Conservation (phyloP, 2,888 invertebrate genomes). For the Marronus borbonicus region DNA sequence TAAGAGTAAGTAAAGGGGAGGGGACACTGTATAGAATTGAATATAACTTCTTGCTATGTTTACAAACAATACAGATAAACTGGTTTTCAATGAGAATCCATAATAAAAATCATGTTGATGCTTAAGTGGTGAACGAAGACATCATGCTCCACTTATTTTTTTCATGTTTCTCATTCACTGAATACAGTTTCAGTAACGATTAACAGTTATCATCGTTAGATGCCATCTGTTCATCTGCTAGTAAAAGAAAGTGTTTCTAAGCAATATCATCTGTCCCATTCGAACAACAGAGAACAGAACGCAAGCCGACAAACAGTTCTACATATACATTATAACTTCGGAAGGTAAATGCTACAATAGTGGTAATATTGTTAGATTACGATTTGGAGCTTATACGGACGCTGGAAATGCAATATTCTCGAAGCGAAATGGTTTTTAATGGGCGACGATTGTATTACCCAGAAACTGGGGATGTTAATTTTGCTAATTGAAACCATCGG, state of each 20-base stretch:
- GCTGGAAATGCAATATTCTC: too few relatives aligned
- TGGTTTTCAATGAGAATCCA: too few relatives aligned
- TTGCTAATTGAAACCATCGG: background rate
- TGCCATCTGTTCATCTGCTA: background rate
- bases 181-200: background rate
- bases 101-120: too few relatives aligned
- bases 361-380: background rate
- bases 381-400: too few relatives aligned
- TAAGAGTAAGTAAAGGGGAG: too few relatives aligned
- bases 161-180: background rate
- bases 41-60: too few relatives aligned
- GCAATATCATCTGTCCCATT: constrained; percentile 5
- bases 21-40: too few relatives aligned
- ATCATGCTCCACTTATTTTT: background rate
- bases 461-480: background rate
- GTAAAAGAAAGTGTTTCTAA: background rate
- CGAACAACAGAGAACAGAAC: background rate
- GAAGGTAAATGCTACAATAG: background rate
- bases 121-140: too few relatives aligned
- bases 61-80: too few relatives aligned
- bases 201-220: background rate
- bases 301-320: background rate
- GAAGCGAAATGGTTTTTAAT: background rate
- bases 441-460: background rate
- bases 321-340: background rate